A percentile compares a stretch with the other conserved stretches of the same genome.
Conservation (phyloP, 2,888 invertebrate genomes). For the Stictocephala bisonia region DNA sequence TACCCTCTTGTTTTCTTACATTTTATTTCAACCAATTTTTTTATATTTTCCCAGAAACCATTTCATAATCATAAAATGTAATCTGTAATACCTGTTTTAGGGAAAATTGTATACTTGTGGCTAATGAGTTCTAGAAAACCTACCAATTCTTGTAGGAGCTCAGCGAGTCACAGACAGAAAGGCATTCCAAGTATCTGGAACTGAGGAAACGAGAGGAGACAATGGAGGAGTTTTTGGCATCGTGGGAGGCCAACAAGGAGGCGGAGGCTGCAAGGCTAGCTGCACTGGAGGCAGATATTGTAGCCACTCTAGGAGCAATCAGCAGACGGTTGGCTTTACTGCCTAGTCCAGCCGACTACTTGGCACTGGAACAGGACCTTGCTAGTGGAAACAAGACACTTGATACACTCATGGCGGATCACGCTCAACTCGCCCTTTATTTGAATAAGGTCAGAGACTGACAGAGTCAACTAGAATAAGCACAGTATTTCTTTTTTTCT, state of each 20-base stretch:
- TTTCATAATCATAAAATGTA: no score
- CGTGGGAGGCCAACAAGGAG: constrained; percentile 72
- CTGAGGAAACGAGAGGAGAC: constrained; percentile 82
- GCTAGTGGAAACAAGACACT: constrained; percentile 70
- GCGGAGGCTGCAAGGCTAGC: constrained; percentile 74
- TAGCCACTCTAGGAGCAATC: constrained; percentile 74
- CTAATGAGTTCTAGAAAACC: no score
- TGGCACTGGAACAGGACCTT: constrained; percentile 64
- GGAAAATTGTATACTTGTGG: no score
- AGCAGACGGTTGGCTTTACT: constrained; percentile 68
- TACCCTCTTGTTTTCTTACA: not conserved
- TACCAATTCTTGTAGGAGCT: constrained; percentile 66
- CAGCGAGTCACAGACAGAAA: constrained; percentile 77
- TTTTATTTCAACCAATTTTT: not conserved
- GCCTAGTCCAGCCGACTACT: constrained; percentile 68
- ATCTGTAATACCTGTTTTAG: no score
- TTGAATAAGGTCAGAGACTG: constrained; percentile 63
- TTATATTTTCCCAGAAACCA: no score
- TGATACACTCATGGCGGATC: constrained; percentile 72
- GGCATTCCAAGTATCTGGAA: constrained; percentile 83
- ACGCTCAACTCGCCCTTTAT: constrained; percentile 65
- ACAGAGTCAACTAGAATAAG: not conserved
- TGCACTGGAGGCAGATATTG: constrained; percentile 73
- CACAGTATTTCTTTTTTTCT: not conserved
- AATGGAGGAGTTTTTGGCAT: constrained; percentile 80